Evolutionary conservation across 2,113 vertebrate genomes (phyloP), one percentile per base, ranked within the genome.

Genomic region (Cebus imitator): DNA sequence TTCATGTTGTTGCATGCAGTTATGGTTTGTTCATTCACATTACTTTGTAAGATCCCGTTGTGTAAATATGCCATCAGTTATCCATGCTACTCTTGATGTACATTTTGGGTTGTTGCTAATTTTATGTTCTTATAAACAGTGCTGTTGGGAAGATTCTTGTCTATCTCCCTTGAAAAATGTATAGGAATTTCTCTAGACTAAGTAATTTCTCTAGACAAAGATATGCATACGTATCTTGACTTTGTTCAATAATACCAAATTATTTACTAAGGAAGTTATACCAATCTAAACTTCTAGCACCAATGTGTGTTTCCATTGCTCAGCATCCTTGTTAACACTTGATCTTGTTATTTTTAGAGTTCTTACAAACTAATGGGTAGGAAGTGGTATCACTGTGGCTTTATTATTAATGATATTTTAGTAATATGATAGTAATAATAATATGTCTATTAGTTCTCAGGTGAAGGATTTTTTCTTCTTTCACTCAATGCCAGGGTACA

Each of bases 161-260:
- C 52, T 87, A 85, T 70, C 95, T 95, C 17, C 48, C 82, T 92
- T 40, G 48, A 82, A 76, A 16, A 72, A 18, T 37, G 32, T 66
- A 6, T 35, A 93, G 58, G 21, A 81, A 45, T 95, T 92, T 95
- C 43, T 58, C 58, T 91, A 85, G 35, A 93, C 93, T 66, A 81
- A 97, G 94, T 89, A 81, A 45, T 95, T 92, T 95, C 43, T 52
- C 58, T 89, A 85, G 35, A 93, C 94, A 58, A 81, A 96, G 92
- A 86, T 40, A 72, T 61, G 6, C 30, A 64, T 70, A 4, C 11
- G 76, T 48, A 88, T 76, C 64, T 96, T 95, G 91, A 45, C 43
- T 85, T 91, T 90, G n/a, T 45, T 78, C 86, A 90, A 27, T 86
- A 78, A 70, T 89, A 40, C 21, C 20, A 57, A 93, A 35, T 96